Conservation (phyloP, 2,113 vertebrate genomes). For the Aegithalos caudatus region DNA sequence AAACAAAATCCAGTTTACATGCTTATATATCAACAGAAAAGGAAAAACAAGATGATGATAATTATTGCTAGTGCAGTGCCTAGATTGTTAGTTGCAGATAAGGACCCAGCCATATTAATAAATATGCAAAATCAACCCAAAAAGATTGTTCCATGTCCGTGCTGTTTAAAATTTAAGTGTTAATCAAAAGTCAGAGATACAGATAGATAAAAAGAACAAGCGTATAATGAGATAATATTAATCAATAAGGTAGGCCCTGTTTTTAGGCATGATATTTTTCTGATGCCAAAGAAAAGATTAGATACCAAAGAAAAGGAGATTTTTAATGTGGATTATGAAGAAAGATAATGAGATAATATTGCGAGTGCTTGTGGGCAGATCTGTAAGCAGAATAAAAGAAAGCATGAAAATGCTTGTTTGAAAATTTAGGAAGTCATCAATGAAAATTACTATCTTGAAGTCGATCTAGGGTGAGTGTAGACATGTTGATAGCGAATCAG, state of each 20-base stretch:
- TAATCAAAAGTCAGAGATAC: conserved; percentile 38
- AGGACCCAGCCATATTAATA: conserved; percentile 20
- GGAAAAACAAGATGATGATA: conserved; percentile 39
- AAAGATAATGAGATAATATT: conserved; percentile 57
- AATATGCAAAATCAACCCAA: conserved; percentile 45
- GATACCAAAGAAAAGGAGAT: conserved; percentile 49
- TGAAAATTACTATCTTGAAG: background rate
- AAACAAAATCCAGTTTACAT: conserved; percentile 45
- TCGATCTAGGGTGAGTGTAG: conserved; percentile 1
- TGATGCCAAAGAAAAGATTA: conserved; percentile 52
- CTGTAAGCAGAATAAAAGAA: conserved; percentile 50
- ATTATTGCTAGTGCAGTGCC: background rate
- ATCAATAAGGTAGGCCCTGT: conserved; percentile 42
- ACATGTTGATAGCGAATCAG: background rate
- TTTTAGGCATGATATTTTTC: conserved; percentile 38
- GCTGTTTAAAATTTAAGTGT: conserved; percentile 27
- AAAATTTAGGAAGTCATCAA: conserved; percentile 32
- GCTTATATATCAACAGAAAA: conserved; percentile 44
- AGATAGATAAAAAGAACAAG: conserved; percentile 59
- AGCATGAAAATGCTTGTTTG: conserved; percentile 57
- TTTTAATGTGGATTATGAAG: conserved; percentile 54
- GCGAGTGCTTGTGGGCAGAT: conserved; percentile 36
- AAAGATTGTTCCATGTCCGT: background rate
- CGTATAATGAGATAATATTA: conserved; percentile 56
- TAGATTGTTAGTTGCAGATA: conserved; percentile 25